Base-by-base conservation (phyloP, 23 tunicate genomes). In the Phallusia fumigata region DNA sequence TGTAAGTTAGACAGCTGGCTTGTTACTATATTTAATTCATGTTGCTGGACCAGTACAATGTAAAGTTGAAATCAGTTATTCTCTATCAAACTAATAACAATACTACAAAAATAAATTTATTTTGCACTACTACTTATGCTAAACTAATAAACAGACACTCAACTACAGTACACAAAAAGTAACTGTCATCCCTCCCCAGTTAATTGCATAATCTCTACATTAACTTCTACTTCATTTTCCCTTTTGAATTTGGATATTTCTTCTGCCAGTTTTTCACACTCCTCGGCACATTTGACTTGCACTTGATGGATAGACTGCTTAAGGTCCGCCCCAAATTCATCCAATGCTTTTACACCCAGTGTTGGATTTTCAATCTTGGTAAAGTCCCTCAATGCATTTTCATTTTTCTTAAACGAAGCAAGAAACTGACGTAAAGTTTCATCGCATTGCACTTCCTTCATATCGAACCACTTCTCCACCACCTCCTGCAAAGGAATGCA, bases 361-460 rank as follows among this genome's bases (percentile, higher is more conserved):
- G 69, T 6, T 22, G 26, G 16, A 58, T 13, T 24, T 3, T 58
- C 69, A 22, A 21, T 8, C 28, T 11, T 58, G 11, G 69, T 58
- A 58, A 58, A 58, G 28, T 58, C 69, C 69, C 69, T 58, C 3
- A 58, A 58, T 21, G 1, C 69, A 77, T 80, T 52, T 78, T 89
- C 94, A 35, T 89, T 80, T 75, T 28, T 35, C 34, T 76, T 84
- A 18, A 89, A 36, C 26, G 73, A 3, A 5, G 73, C 64, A 36
- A 89, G 28, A 30, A 89, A 84, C 31, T 84, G 53, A 32, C 78
- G 45, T 77, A 84, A 31, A 2, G 85, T 75, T 28, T 53, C 64
- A 24, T 88, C 93, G 36, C 80, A 64, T 64, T 93, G 97, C 2
- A 75, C 15, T 0, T 81, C 32, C 35, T 89, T 89, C 74, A 94